Percentiles rank a stretch among this genome's conserved stretches.
These are phyloP conservation scores for Scophthalmus maximus DNA, from an alignment of 2,113 vertebrate genomes.

Conservation along the genomic window DNA sequence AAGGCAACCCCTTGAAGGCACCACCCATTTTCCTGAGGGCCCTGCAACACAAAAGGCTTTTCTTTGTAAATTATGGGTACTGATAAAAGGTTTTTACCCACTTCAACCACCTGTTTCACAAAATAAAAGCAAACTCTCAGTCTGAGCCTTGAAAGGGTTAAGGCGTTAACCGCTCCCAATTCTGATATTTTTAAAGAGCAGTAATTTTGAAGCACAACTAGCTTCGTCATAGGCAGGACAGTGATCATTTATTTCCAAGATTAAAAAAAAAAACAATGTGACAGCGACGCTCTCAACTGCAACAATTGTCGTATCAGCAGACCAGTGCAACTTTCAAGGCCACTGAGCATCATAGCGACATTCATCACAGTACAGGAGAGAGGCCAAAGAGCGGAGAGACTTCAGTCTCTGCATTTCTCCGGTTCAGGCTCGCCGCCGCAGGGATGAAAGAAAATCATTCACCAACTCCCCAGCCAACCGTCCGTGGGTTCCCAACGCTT, in stretches of 20 bases:
- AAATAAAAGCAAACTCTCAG: neutral
- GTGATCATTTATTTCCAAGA: neutral
- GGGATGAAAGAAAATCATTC: slow-evolving; percentile 52
- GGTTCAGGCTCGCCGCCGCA: neutral
- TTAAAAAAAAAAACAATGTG: neutral
- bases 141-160: too few relatives aligned
- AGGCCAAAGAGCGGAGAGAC: slow-evolving; percentile 17
- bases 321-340: slow-evolving; percentile 36
- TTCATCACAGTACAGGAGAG: slow-evolving; percentile 14
- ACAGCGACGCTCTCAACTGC: neutral
- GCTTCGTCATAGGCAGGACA: neutral
- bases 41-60: neutral
- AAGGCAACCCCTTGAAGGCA: neutral
- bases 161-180: neutral
- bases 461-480: slow-evolving; percentile 33
- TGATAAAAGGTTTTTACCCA: too few relatives aligned
- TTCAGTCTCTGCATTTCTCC: slow-evolving; percentile 8
- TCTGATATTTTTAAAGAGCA: neutral
- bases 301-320: slow-evolving; percentile 22
- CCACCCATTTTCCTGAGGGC: neutral
- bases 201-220: neutral
- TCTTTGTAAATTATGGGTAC: neutral
- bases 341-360: slow-evolving; percentile 15
- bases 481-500: slow-evolving; percentile 14
- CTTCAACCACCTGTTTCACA: too few relatives aligned